phyloP scores from a whole-genome alignment of 2,797 vertebrate species.

The Thripadectes ignobilis region DNA sequence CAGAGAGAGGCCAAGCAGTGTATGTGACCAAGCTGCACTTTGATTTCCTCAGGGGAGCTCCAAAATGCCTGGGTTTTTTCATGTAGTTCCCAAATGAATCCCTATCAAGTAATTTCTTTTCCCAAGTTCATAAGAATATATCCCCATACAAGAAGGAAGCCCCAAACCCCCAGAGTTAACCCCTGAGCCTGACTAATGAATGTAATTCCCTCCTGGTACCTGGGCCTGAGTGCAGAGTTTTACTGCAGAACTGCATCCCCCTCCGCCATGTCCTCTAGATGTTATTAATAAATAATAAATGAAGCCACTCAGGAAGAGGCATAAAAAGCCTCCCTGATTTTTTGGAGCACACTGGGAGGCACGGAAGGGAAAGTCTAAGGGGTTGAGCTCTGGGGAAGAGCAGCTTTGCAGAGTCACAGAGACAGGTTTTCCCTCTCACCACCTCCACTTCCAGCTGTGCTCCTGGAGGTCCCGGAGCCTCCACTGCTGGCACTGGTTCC shows the following conservation, averaged over 20 bases:
- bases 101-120: not conserved
- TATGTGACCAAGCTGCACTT: not conserved
- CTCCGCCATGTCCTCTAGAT: not conserved
- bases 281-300: constrained; percentile 24
- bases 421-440: not conserved
- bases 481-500: not conserved
- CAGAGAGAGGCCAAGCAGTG: not conserved
- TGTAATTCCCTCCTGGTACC: not conserved
- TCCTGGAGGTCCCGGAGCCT: accelerated
- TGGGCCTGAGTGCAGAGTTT: not conserved
- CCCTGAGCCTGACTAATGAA: not conserved
- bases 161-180: not conserved
- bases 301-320: not conserved
- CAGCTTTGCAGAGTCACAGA: not conserved
- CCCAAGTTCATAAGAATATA: not conserved
- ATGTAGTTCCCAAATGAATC: not conserved
- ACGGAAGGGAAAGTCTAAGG: not conserved
- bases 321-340: not conserved
- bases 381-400: not conserved
- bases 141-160: not conserved
- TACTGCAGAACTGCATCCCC: not conserved
- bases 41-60: not conserved
- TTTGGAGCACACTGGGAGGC: not conserved
- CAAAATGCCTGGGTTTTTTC: not conserved
- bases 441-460: not conserved